A percentile compares a stretch with the other conserved stretches of the same genome.
Evolutionary conservation across 1,140 invertebrate genomes (phyloP).

Genomic region (Venturia canescens): DNA sequence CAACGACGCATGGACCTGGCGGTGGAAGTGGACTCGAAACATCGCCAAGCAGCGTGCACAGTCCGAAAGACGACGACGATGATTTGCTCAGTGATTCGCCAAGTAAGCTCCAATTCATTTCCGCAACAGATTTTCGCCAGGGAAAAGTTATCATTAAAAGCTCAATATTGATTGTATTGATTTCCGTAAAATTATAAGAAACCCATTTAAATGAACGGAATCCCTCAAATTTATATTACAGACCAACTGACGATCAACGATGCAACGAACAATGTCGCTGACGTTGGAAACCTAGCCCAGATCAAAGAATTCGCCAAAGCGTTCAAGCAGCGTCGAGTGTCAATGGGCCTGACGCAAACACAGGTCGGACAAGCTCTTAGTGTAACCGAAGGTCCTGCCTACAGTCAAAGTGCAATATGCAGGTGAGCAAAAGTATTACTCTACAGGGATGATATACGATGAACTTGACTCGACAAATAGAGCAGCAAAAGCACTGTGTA

Average conservation of each 20-base stretch:
- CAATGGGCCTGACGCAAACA: conserved; percentile 96
- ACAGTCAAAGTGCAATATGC: conserved; percentile 99
- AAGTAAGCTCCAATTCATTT: conserved; percentile 80
- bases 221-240: conserved; percentile 70
- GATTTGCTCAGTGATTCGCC: conserved; percentile 89
- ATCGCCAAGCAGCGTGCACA: conserved; percentile 72
- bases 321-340: conserved; percentile 95
- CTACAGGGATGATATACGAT: conserved; percentile 51
- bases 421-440: conserved; percentile 82
- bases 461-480: conserved; percentile 29
- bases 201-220: neutral
- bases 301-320: conserved; percentile 99
- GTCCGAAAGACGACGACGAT: conserved; percentile 76
- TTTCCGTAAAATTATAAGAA: neutral
- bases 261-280: conserved; percentile 94
- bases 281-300: conserved; percentile 97
- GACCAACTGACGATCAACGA: conserved; percentile 95
- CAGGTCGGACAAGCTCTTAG: conserved; percentile 97
- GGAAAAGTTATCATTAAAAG: neutral
- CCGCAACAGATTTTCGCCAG: neutral
- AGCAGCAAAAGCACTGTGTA: neutral
- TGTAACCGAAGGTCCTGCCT: conserved; percentile 96
- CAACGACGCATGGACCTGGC: conserved; percentile 82
- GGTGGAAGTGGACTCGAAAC: conserved; percentile 65
- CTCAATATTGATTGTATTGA: conserved; percentile 26